Conservation (phyloP, 2,113 vertebrate species). For the Crotalus tigris region DNA sequence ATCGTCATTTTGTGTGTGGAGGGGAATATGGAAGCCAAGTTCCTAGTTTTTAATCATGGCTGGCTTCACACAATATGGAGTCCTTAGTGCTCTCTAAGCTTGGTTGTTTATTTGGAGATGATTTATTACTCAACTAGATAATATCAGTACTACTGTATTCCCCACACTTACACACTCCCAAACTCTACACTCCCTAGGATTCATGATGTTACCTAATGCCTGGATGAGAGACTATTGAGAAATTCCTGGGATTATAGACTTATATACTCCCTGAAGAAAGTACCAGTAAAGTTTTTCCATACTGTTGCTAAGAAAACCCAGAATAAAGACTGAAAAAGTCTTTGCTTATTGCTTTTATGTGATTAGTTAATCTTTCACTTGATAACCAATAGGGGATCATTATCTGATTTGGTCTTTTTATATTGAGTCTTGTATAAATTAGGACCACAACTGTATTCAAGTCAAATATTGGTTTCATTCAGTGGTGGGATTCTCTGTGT, state of each 20-base stretch:
- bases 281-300: background rate
- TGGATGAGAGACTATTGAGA: background rate
- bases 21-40: background rate
- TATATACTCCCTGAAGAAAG: background rate
- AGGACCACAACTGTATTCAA: background rate
- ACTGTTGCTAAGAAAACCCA: background rate
- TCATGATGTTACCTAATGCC: background rate
- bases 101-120: background rate
- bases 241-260: background rate
- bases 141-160: background rate
- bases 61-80: background rate
- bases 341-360: conserved; percentile 11
- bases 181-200: background rate
- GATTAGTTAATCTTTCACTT: conserved; percentile 7
- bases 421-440: background rate
- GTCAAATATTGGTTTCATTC: background rate
- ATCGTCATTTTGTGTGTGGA: background rate
- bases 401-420: conserved; percentile 19
- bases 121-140: background rate
- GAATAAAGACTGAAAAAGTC: background rate
- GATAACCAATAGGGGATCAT: background rate
- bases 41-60: background rate
- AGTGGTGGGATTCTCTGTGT: background rate
- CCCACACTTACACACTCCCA: background rate
- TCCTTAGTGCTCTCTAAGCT: background rate